These are phyloP conservation scores for Danio tinwini DNA, from an alignment of 2,797 vertebrate species.

Conservation along the genomic window DNA sequence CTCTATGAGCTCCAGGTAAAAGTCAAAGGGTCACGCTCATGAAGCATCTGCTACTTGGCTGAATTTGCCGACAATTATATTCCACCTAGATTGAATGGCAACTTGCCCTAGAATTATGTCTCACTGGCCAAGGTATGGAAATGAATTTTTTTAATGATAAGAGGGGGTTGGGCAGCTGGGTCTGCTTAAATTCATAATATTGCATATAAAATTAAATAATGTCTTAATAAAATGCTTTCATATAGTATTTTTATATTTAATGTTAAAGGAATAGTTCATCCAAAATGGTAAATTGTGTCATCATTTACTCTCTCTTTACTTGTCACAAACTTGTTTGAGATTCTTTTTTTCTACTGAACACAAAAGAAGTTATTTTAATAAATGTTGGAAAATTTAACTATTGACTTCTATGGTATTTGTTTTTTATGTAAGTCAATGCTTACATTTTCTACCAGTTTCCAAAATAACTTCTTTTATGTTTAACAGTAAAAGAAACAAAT, in stretches of 20 bases:
- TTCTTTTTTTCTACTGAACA: too few species aligned
- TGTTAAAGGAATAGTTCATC: too few species aligned
- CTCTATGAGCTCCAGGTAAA: conserved; percentile 71
- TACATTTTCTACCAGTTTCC: too few species aligned
- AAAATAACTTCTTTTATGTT: too few species aligned
- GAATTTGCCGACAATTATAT: conserved; percentile 13
- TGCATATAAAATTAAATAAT: neutral
- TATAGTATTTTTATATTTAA: neutral
- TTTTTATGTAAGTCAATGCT: too few species aligned
- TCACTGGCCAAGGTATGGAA: neutral
- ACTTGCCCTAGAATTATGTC: neutral
- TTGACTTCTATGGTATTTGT: too few species aligned
- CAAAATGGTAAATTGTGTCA: too few species aligned
- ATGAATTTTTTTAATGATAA: conserved; percentile 19
- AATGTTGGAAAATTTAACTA: too few species aligned
- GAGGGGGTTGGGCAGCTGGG: neutral
- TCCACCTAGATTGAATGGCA: conserved; percentile 32
- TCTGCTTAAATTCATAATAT: neutral
- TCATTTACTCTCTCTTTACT: too few species aligned
- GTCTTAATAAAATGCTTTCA: neutral
- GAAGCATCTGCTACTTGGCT: conserved; percentile 19
- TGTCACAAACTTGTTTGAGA: too few species aligned
- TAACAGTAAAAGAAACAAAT: too few species aligned
- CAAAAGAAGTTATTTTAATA: too few species aligned
- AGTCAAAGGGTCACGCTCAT: conserved; percentile 14